These are phyloP conservation scores for Deroplatys truncata DNA, from an alignment of 2,888 invertebrate species.

Conservation along the genomic window DNA sequence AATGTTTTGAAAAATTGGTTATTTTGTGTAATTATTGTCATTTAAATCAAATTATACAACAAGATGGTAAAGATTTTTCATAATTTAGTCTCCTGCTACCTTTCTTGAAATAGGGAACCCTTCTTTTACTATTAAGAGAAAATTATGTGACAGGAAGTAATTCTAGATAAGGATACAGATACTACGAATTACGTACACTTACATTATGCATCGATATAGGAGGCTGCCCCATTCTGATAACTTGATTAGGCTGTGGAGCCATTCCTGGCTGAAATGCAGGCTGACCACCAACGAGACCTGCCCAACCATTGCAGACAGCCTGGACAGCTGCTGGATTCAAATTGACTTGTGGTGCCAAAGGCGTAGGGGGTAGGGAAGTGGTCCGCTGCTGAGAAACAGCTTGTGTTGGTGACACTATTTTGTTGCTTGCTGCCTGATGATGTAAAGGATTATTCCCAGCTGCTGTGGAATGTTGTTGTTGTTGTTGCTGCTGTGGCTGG, in stretches of 20 bases:
- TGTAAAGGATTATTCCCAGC: conserved; percentile 30
- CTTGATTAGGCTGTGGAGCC: conserved; percentile 39
- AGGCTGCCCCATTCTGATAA: conserved; percentile 41
- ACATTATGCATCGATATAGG: conserved; percentile 41
- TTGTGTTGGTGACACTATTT: conserved; percentile 56
- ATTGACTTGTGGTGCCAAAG: conserved; percentile 4
- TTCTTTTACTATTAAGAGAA: neutral
- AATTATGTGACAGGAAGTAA: too few relatives aligned
- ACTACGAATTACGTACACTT: conserved; percentile 33
- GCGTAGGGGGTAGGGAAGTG: neutral
- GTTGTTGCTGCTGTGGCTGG: neutral
- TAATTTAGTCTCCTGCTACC: neutral
- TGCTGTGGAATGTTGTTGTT: neutral
- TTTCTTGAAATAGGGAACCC: neutral
- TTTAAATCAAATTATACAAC: too few relatives aligned
- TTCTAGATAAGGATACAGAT: too few relatives aligned
- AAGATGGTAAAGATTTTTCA: neutral
- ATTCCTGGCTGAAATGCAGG: conserved; percentile 43
- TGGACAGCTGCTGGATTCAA: conserved; percentile 37
- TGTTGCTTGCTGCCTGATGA: conserved; percentile 60
- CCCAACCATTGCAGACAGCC: conserved; percentile 46
- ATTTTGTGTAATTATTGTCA: too few relatives aligned
- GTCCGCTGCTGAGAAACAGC: conserved; percentile 46
- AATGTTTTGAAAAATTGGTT: too few relatives aligned
- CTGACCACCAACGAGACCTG: conserved; percentile 47